Evolutionary conservation across 37 sponge, comb jelly and placozoan genomes (phyloP).

Genomic region (Chondrilla cf. caribensis): DNA sequence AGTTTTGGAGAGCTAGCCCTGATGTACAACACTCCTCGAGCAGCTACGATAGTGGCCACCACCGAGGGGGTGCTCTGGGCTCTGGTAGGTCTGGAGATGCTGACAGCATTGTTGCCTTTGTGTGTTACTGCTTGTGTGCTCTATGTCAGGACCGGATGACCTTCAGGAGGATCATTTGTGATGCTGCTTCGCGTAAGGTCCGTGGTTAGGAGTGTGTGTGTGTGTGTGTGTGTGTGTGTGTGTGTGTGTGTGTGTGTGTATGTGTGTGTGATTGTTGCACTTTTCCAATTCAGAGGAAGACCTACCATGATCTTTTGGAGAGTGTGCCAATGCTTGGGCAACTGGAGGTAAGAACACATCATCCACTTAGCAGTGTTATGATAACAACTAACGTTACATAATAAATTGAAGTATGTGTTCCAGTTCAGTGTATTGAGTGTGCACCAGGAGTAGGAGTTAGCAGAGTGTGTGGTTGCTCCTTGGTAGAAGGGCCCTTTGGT

Average conservation of each 20-base stretch:
- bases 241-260: constrained; percentile 29
- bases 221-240: not conserved
- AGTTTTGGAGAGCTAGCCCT: constrained; percentile 96
- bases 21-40: constrained; percentile 97
- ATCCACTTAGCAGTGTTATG: no score
- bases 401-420: no score
- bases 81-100: constrained; percentile 44
- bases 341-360: constrained; percentile 82
- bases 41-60: constrained; percentile 85
- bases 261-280: not conserved
- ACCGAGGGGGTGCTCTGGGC: constrained; percentile 82
- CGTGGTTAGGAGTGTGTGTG: not conserved
- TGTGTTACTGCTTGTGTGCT: no score
- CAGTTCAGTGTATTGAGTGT: no score
- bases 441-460: no score
- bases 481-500: no score
- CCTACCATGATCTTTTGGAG: constrained; percentile 78
- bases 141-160: constrained; percentile 76
- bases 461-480: no score
- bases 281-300: constrained; percentile 49
- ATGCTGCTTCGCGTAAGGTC: constrained; percentile 81
- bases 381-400: no score
- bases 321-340: constrained; percentile 85
- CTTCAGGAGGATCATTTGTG: constrained; percentile 85
- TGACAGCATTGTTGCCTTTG: not conserved